Conservation (phyloP, 2,113 vertebrate genomes). For the Amblyornis subalaris region DNA sequence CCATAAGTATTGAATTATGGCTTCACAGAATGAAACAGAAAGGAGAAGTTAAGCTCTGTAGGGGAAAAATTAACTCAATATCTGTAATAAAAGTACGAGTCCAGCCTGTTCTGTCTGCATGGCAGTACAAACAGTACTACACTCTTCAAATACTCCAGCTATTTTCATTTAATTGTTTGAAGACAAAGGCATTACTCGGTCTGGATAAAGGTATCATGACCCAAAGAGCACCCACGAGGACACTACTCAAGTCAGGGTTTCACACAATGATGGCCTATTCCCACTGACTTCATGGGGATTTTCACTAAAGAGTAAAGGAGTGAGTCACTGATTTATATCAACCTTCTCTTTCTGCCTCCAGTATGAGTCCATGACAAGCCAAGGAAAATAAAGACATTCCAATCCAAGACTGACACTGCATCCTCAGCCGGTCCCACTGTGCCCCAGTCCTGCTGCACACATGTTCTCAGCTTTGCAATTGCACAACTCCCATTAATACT, state of each 20-base stretch:
- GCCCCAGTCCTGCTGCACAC: conserved; percentile 33
- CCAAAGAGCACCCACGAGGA: conserved; percentile 26
- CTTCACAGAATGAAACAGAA: conserved; percentile 56
- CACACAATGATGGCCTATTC: conserved; percentile 45
- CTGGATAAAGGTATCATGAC: conserved; percentile 25
- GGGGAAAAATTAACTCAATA: conserved; percentile 44
- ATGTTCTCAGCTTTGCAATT: conserved; percentile 43
- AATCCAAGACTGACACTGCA: conserved; percentile 56
- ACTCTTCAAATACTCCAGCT: neutral
- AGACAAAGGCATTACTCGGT: neutral
- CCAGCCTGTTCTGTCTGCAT: conserved; percentile 21
- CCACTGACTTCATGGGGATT: conserved; percentile 33
- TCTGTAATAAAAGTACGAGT: conserved; percentile 29
- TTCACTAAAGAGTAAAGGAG: conserved; percentile 2
- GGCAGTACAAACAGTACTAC: conserved; percentile 42
- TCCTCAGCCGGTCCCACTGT: conserved; percentile 33
- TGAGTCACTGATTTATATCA: conserved; percentile 67
- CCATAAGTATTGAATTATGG: conserved; percentile 54
- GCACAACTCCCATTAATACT: neutral
- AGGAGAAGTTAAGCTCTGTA: conserved; percentile 53
- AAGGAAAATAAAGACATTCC: conserved; percentile 76
- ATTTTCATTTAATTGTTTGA: neutral
- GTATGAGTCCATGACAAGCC: conserved; percentile 40
- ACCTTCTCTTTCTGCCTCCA: conserved; percentile 60
- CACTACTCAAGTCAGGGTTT: conserved; percentile 13